These are phyloP conservation scores for Zosterops pallidus DNA, from an alignment of 2,113 vertebrate species.

Conservation along the genomic window DNA sequence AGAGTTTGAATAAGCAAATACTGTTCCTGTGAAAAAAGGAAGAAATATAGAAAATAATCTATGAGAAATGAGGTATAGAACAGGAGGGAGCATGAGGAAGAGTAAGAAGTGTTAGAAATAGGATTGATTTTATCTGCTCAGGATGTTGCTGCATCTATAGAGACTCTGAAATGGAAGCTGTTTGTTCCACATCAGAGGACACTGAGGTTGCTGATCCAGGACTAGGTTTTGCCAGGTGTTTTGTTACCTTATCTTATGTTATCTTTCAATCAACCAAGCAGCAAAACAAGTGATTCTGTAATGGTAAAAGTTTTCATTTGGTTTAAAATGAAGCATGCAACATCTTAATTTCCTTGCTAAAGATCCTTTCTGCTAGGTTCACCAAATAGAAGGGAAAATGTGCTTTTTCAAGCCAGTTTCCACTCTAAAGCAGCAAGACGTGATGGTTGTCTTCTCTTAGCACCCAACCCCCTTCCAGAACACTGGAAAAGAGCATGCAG, in stretches of 20 bases:
- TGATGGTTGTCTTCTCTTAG: not conserved
- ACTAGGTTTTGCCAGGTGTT: slow-evolving; percentile 17
- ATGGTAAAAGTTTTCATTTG: not conserved
- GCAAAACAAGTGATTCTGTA: slow-evolving; percentile 25
- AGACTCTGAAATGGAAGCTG: not conserved
- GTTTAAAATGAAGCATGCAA: not conserved
- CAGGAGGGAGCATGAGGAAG: not conserved
- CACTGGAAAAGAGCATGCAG: not conserved
- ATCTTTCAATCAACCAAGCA: not conserved
- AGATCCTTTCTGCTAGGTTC: not conserved
- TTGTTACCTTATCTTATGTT: not conserved
- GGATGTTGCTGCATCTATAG: not conserved
- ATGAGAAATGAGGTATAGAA: not conserved
- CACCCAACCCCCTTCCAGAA: not conserved
- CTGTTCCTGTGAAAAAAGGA: not conserved
- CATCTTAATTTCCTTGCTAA: not conserved
- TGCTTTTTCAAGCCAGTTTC: not conserved
- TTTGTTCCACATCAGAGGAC: not conserved
- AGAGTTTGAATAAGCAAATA: not conserved
- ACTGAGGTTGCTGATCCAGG: not conserved
- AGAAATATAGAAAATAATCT: not conserved
- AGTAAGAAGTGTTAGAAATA: not conserved
- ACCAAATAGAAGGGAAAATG: not conserved
- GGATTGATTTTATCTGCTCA: not conserved
- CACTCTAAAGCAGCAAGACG: not conserved